Conservation (phyloP, 2,113 vertebrate genomes). For the Trematocara macrostoma region DNA sequence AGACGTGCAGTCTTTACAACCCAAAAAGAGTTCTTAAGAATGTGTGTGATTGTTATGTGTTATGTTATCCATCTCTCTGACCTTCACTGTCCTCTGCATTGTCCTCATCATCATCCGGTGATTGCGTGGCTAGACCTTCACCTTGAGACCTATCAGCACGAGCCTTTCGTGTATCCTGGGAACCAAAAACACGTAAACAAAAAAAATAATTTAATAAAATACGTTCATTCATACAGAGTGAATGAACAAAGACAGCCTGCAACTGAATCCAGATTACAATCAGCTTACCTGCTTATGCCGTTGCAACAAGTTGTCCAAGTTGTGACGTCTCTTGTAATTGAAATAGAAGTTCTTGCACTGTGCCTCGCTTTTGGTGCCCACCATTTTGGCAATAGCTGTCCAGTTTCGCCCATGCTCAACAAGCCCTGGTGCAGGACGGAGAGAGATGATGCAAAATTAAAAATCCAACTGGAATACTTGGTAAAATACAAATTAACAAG, state of each 20-base stretch:
- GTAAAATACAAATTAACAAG: background rate
- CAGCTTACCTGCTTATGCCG: constrained; percentile 87
- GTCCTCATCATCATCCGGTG: constrained; percentile 94
- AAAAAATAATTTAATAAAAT: background rate
- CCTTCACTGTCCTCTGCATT: constrained; percentile 97
- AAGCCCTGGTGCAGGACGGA: constrained; percentile 74
- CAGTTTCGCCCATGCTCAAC: constrained; percentile 97
- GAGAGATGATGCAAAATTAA: background rate
- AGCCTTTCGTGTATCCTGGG: constrained; percentile 78
- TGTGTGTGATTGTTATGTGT: background rate
- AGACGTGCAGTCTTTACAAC: background rate
- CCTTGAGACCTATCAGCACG: constrained; percentile 90
- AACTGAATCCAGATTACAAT: background rate
- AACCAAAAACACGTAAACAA: background rate
- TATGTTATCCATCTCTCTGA: constrained; percentile 56
- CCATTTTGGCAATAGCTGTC: constrained; percentile 98
- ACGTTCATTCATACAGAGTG: background rate
- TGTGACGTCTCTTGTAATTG: constrained; percentile 96
- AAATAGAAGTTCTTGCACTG: constrained; percentile 99
- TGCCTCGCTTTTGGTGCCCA: constrained; percentile 96
- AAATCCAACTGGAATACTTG: background rate
- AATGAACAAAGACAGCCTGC: background rate
- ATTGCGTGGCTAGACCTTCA: constrained; percentile 88
- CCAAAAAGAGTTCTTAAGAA: background rate
- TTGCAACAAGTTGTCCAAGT: constrained; percentile 93